phyloP scores from a whole-genome alignment of 2,888 invertebrate species.

The Leptinotarsa haldemani region DNA sequence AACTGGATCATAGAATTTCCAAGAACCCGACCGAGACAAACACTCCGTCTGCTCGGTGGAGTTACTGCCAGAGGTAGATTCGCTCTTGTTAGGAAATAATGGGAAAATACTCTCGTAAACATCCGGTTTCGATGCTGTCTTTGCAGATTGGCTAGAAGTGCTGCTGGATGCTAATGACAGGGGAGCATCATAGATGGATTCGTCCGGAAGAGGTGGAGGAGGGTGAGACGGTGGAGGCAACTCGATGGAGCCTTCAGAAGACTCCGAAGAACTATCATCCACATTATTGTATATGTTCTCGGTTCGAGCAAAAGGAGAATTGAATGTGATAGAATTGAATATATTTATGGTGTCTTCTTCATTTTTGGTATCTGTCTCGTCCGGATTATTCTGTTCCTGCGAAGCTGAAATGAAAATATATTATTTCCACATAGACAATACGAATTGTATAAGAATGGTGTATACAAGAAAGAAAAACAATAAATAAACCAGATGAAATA shows the following conservation, averaged over 20 bases:
- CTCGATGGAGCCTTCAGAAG: slow-evolving; percentile 56
- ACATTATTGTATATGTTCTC: slow-evolving; percentile 58
- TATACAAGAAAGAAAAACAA: no score
- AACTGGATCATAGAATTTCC: slow-evolving; percentile 68
- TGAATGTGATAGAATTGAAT: slow-evolving; percentile 67
- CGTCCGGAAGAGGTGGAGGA: slow-evolving; percentile 70
- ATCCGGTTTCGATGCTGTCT: slow-evolving; percentile 45
- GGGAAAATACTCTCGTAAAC: slow-evolving; percentile 67
- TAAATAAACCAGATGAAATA: no score
- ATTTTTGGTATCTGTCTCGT: slow-evolving; percentile 39
- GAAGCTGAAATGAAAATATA: slow-evolving; percentile 36
- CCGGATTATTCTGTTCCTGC: slow-evolving; percentile 45
- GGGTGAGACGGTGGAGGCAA: slow-evolving; percentile 71
- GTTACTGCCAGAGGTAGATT: slow-evolving; percentile 50
- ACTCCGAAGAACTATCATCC: slow-evolving; percentile 45
- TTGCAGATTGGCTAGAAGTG: slow-evolving; percentile 61
- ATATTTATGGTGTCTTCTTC: slow-evolving; percentile 62
- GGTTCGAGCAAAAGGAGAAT: slow-evolving; percentile 52
- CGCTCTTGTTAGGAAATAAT: slow-evolving; percentile 57
- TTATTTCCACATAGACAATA: no score
- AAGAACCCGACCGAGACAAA: slow-evolving; percentile 67
- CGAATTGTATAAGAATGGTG: no score
- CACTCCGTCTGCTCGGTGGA: slow-evolving; percentile 50
- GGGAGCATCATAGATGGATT: slow-evolving; percentile 70
- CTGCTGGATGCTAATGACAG: slow-evolving; percentile 57